Base-by-base conservation (phyloP, 2,888 invertebrate species). In the Meteorus colon region DNA sequence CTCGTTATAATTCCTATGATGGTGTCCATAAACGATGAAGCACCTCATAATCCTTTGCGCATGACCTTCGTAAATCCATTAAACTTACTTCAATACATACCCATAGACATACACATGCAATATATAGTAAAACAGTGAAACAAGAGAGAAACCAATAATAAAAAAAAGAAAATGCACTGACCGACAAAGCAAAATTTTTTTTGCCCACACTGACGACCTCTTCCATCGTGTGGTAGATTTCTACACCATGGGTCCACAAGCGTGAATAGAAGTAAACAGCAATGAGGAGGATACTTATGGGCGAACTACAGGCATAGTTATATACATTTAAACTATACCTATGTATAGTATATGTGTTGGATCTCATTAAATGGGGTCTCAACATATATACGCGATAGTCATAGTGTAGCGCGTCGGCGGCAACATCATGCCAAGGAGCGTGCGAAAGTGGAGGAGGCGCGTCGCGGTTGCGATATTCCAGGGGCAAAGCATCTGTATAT, bases 371-470 rank as follows among this genome's bases (percentile, higher is more conserved):
- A 70, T 41, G 60, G 75, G 76, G 62, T 76, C 75, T 77, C 74
- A 76, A 74, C 75, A 78, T 76, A 77, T 77, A 78, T 76, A 76
- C 74, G 76, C 78, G 75, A 76, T 55, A 55, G 48, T 48, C 48
- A 48, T 48, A 48, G 19, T 55, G 55, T 55, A 8, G 55, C 55
- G 55, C 55, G 55, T 55, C 55, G 55, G 55, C 55, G 55, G 55
- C 55, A 55, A 55, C 55, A 55, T 55, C 55, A 55, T 55, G 55
- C 55, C 55, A 76, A 74, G 77, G 78, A 80, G 80, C 78, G 80
- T 80, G 80, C 80, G 80, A 80, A 80, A 80, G 80, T 79, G 73
- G 71, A 75, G 70, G 71, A 77, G 71, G 77, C 74, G 75, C 80
- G 74, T 78, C 74, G 74, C 72, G 71, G 71, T 66, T 10, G 51